Base-by-base conservation (phyloP, 2,797 vertebrate species). In the Scarus forsteni region DNA sequence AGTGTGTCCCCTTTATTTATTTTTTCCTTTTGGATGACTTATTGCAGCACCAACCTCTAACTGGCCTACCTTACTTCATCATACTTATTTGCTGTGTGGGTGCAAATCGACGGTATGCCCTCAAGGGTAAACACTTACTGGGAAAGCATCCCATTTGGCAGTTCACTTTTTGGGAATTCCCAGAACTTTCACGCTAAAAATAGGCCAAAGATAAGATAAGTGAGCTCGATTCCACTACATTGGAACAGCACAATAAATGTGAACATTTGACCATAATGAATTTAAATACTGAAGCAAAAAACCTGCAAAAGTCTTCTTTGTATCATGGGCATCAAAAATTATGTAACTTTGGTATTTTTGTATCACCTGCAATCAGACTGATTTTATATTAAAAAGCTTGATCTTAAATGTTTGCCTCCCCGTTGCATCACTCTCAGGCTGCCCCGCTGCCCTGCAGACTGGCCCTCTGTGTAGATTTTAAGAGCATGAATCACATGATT, bases 381-480 rank as follows among this genome's bases (percentile, higher is more conserved):
- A 74, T 51, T 60, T 57, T 53, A 69, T 50, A 15, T 54, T 3
- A 12, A 8, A 43, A 6, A 53, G 15, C 48, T 58, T 71, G 58
- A 60, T 70, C 40, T 66, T 43, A 11, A 53, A 56, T 38, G 43
- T 61, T 84, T 87, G 53, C 70, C 63, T 81, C 52, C 45, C 9
- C 13, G 75, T 81, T 77, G 46, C 73, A 73, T 87, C 78, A 79
- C 11, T 77, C 75, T 58, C 10, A 55, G 39, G 18, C 50, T 15
- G 70, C 15, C 73, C 50, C 76, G 18, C 50, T 15, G 70, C 15
- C 73, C 50, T 78, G 50, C 35, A 39, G 14, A 50, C 12, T 9
- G 49, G 11, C 6, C 12, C 10, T 65, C 46, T 42, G 52, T 27
- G 64, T 64, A 66, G 68, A 51, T 60, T 82, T 50, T 66, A 66